phyloP scores from a whole-genome alignment of 2,888 invertebrate species.

The Yponomeuta cagnagella region DNA sequence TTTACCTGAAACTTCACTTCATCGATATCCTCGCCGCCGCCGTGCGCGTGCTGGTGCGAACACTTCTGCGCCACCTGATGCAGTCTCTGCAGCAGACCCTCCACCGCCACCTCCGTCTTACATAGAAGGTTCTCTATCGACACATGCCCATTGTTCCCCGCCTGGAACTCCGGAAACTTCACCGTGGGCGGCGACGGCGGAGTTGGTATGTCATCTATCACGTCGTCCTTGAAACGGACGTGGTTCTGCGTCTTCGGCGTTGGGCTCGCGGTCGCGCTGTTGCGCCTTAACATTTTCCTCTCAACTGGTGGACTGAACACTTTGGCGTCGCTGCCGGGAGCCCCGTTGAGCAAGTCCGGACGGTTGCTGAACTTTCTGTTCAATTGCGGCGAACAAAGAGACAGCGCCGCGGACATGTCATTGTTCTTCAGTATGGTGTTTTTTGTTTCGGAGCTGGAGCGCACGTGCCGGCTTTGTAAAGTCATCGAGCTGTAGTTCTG shows the following conservation, averaged over 20 bases:
- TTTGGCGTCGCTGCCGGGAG: slow-evolving; percentile 49
- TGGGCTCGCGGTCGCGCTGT: slow-evolving; percentile 44
- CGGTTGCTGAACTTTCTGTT: slow-evolving; percentile 65
- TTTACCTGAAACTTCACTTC: slow-evolving; percentile 85
- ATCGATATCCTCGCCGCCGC: slow-evolving; percentile 84
- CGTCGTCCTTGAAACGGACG: slow-evolving; percentile 66
- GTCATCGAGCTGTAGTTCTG: slow-evolving; percentile 62
- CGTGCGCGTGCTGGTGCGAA: slow-evolving; percentile 83
- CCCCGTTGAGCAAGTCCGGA: slow-evolving; percentile 62
- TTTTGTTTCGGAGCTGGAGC: slow-evolving; percentile 68
- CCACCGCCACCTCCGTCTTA: slow-evolving; percentile 82
- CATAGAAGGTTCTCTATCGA: slow-evolving; percentile 77
- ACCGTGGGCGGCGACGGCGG: slow-evolving; percentile 65
- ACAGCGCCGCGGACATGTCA: slow-evolving; percentile 57
- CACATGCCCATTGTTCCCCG: slow-evolving; percentile 74
- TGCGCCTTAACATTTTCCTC: slow-evolving; percentile 46
- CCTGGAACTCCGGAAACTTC: slow-evolving; percentile 51
- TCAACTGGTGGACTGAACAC: slow-evolving; percentile 59
- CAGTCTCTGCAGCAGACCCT: slow-evolving; percentile 79
- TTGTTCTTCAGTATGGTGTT: slow-evolving; percentile 66
- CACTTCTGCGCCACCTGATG: slow-evolving; percentile 84
- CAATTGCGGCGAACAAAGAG: slow-evolving; percentile 75
- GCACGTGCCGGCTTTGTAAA: slow-evolving; percentile 58
- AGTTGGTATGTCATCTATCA: slow-evolving; percentile 61
- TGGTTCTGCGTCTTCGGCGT: slow-evolving; percentile 61